phyloP scores from a whole-genome alignment of 2,888 invertebrate genomes.

The Euclidia mi region DNA sequence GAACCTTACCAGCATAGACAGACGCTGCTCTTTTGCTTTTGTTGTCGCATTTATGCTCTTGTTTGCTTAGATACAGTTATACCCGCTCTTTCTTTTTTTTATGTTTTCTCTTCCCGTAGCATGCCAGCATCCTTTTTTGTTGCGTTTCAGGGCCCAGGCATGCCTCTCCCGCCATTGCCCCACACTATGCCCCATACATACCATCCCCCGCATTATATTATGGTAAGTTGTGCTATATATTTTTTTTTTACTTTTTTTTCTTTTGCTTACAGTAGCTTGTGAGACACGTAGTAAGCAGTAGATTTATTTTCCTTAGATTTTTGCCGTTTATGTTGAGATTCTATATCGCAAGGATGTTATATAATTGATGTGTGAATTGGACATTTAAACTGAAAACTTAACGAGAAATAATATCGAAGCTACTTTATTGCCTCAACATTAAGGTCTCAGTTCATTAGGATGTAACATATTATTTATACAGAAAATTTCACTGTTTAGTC shows the following conservation, averaged over 20 bases:
- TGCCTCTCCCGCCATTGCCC: slow-evolving; percentile 87
- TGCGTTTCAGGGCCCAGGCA: slow-evolving; percentile 89
- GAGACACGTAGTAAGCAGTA: slow-evolving; percentile 37
- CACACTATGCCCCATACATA: slow-evolving; percentile 89
- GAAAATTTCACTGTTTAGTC: no score
- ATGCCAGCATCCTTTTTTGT: slow-evolving; percentile 83
- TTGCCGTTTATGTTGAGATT: slow-evolving; percentile 6
- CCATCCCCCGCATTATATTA: slow-evolving; percentile 89
- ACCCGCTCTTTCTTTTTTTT: slow-evolving; percentile 60
- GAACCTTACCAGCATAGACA: slow-evolving; percentile 23
- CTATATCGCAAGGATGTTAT: not conserved
- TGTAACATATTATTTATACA: not conserved
- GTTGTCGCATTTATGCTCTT: slow-evolving; percentile 61
- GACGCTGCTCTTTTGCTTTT: slow-evolving; percentile 59
- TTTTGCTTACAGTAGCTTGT: slow-evolving; percentile 48
- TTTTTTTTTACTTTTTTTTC: slow-evolving; percentile 30
- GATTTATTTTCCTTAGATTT: slow-evolving; percentile 12
- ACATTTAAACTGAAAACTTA: no score
- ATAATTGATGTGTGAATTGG: not conserved
- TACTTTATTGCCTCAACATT: not conserved
- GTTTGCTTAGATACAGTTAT: slow-evolving; percentile 49
- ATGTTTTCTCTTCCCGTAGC: slow-evolving; percentile 77
- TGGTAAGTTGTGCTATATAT: slow-evolving; percentile 80
- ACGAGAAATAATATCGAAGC: not conserved
- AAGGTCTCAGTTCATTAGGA: slow-evolving; percentile 15